Conservation (phyloP, 2,797 vertebrate species). For the Potorous gilbertii region DNA sequence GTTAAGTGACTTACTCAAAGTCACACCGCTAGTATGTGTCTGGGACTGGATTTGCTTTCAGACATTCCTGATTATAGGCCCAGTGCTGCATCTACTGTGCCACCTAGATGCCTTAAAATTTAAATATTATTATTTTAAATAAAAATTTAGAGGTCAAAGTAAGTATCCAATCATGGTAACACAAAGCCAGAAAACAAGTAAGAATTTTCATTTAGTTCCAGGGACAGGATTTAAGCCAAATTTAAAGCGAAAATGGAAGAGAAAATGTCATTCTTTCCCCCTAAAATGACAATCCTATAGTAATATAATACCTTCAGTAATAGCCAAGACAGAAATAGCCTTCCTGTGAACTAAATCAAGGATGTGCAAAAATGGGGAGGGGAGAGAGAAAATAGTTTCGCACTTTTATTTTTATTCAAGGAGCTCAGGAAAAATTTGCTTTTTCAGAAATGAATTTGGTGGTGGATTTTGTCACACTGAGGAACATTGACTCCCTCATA, state of each 20-base stretch:
- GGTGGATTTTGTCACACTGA: slow-evolving; percentile 56
- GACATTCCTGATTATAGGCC: not conserved
- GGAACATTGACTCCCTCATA: slow-evolving; percentile 28
- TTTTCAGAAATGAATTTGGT: slow-evolving; percentile 75
- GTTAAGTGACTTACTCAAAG: not conserved
- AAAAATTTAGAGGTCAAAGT: slow-evolving; percentile 30
- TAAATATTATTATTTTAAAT: not conserved
- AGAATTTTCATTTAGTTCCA: slow-evolving; percentile 64
- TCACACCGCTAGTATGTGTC: not conserved
- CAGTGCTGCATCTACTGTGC: not conserved
- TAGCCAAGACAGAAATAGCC: slow-evolving; percentile 69
- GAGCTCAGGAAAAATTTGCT: slow-evolving; percentile 58
- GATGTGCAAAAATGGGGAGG: not conserved
- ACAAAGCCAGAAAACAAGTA: not conserved
- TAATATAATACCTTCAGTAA: slow-evolving; percentile 72
- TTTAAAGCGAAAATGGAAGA: slow-evolving; percentile 59
- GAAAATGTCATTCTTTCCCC: slow-evolving; percentile 47
- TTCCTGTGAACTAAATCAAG: slow-evolving; percentile 24
- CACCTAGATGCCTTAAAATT: not conserved
- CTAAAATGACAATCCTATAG: slow-evolving; percentile 65
- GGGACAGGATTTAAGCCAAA: slow-evolving; percentile 66
- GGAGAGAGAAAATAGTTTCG: not conserved
- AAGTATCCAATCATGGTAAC: not conserved
- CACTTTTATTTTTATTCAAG: slow-evolving; percentile 33
- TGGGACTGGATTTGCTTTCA: not conserved